Evolutionary conservation across 2,797 vertebrate species (phyloP).

Genomic region (Acrossocheilus fasciatus): DNA sequence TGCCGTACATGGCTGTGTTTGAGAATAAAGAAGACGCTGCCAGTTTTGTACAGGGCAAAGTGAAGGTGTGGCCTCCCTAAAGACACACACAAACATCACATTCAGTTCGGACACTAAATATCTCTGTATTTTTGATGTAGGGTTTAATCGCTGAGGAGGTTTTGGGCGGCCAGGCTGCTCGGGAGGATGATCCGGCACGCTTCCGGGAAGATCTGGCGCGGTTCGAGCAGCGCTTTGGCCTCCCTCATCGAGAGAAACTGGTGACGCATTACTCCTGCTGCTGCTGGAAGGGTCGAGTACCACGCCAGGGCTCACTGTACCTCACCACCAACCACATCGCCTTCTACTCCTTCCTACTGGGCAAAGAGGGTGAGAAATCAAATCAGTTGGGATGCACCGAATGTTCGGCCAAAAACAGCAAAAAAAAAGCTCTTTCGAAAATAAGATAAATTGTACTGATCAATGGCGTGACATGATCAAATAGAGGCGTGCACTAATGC

Average conservation of each 20-base stretch:
- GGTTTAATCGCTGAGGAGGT: constrained; percentile 95
- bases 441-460: too few species aligned
- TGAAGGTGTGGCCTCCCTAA: constrained; percentile 82
- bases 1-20: constrained; percentile 94
- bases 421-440: too few species aligned
- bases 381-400: too few species aligned
- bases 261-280: constrained; percentile 94
- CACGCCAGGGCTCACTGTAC: constrained; percentile 96
- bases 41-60: constrained; percentile 94
- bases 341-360: constrained; percentile 97
- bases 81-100: neutral
- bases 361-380: constrained; percentile 87
- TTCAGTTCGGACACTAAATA: neutral
- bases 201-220: constrained; percentile 91
- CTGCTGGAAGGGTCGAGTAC: constrained; percentile 96
- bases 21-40: constrained; percentile 95
- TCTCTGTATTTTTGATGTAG: constrained; percentile 68
- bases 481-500: too few species aligned
- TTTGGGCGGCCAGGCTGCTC: constrained; percentile 86
- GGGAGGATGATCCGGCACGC: constrained; percentile 91
- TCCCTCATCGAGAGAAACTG: constrained; percentile 90
- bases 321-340: constrained; percentile 96
- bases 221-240: constrained; percentile 91
- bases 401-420: too few species aligned
- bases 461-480: too few species aligned